These are phyloP conservation scores for Tipula vernalis DNA, from an alignment of 2,888 invertebrate species.

Conservation along the genomic window DNA sequence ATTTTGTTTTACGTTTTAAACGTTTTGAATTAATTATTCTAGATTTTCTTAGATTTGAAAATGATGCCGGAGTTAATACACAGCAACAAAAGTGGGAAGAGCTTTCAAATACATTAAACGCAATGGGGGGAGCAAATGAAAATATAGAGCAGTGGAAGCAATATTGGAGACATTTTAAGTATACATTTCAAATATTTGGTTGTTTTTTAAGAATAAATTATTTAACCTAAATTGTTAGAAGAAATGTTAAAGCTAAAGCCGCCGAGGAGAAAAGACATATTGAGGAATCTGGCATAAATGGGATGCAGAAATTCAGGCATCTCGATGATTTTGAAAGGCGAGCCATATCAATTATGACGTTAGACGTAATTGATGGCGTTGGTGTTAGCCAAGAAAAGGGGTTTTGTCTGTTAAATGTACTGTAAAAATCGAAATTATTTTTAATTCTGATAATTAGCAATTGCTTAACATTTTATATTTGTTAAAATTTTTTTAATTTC, in stretches of 20 bases:
- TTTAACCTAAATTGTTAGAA: background rate
- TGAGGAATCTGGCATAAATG: background rate
- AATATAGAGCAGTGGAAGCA: background rate
- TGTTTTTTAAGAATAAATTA: background rate
- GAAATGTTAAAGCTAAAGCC: background rate
- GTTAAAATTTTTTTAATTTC: no score
- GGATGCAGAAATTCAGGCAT: background rate
- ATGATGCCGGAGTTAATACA: no score
- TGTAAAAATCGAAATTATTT: no score
- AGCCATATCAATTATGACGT: background rate
- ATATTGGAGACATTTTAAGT: background rate
- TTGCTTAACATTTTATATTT: no score
- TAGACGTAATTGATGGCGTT: background rate
- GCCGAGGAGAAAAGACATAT: background rate
- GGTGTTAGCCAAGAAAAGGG: background rate
- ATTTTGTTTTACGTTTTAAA: no score
- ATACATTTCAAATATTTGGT: no score
- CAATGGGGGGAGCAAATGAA: background rate
- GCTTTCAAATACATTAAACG: background rate
- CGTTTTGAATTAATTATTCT: no score
- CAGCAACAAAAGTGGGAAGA: background rate
- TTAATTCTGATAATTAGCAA: no score
- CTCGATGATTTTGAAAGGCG: background rate
- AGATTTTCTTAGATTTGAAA: no score
- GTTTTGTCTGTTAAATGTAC: background rate